Conservation (phyloP, 2,888 invertebrate genomes). For the Synanthedon formicaeformis region DNA sequence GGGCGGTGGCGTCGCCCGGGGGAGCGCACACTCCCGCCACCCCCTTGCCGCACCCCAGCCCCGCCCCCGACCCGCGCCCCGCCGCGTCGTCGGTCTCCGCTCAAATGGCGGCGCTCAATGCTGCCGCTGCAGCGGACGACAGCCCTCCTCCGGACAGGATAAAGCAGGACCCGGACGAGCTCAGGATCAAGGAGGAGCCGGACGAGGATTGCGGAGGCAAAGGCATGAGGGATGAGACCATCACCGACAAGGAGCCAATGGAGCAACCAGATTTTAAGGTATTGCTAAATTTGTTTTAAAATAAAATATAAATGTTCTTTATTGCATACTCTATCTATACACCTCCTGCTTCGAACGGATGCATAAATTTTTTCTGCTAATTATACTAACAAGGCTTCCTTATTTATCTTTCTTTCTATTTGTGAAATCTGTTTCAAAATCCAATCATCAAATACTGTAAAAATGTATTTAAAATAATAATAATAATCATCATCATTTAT, state of each 20-base stretch:
- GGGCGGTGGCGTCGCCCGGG: slow-evolving; percentile 61
- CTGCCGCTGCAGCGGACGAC: slow-evolving; percentile 75
- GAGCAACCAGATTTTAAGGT: slow-evolving; percentile 27
- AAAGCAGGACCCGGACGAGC: slow-evolving; percentile 59
- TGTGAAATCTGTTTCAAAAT: no score
- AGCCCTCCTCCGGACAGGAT: slow-evolving; percentile 68
- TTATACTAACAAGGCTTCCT: no score
- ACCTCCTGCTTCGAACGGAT: no score
- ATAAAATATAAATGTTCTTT: slow-evolving; percentile 6
- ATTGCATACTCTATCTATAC: no score
- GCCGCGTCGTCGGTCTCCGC: slow-evolving; percentile 72
- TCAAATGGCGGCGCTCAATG: slow-evolving; percentile 79
- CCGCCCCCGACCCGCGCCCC: slow-evolving; percentile 51
- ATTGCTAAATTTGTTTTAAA: not conserved
- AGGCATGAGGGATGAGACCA: slow-evolving; percentile 74
- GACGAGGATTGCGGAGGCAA: slow-evolving; percentile 70
- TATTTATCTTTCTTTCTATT: no score
- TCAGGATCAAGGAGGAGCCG: slow-evolving; percentile 78
- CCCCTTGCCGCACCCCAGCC: slow-evolving; percentile 31
- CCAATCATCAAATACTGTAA: no score
- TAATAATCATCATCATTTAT: no score
- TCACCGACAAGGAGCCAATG: slow-evolving; percentile 63
- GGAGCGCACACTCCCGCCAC: slow-evolving; percentile 52
- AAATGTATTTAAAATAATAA: no score
- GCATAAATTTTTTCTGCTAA: no score